A percentile compares a stretch with the other conserved stretches of the same genome.
Evolutionary conservation across 2,888 invertebrate genomes (phyloP).

Genomic region (Cephonodes hylas): DNA sequence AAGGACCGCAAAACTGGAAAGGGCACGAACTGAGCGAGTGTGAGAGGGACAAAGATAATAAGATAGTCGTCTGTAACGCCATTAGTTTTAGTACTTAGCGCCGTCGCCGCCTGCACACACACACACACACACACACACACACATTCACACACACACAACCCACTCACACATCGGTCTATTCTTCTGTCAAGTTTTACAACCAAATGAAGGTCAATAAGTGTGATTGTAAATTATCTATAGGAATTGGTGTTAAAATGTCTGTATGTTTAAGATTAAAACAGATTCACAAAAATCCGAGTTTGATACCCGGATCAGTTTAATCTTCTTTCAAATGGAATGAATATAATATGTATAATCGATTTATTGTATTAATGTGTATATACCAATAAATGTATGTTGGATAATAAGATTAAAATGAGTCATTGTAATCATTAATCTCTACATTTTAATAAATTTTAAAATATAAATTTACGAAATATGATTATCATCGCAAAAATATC

Average conservation of each 20-base stretch:
- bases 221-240: neutral
- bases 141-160: neutral
- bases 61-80: constrained; percentile 60
- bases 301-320: neutral
- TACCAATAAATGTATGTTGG: neutral
- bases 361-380: neutral
- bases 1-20: constrained; percentile 31
- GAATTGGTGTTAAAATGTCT: neutral
- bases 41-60: constrained; percentile 40
- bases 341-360: neutral
- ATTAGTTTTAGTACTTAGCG: constrained; percentile 61
- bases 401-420: too few species aligned
- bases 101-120: constrained; percentile 37
- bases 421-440: neutral
- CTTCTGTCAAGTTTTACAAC: neutral
- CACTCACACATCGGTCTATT: neutral
- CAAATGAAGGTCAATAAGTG: neutral
- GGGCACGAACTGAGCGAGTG: constrained; percentile 34
- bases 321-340: neutral
- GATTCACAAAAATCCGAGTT: neutral
- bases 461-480: too few species aligned
- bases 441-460: neutral
- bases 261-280: neutral
- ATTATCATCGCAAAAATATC: too few species aligned
- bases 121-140: neutral